Evolutionary conservation across 2,888 invertebrate genomes (phyloP), one percentile per base, ranked within the genome.

Genomic region (Lymantria monacha): DNA sequence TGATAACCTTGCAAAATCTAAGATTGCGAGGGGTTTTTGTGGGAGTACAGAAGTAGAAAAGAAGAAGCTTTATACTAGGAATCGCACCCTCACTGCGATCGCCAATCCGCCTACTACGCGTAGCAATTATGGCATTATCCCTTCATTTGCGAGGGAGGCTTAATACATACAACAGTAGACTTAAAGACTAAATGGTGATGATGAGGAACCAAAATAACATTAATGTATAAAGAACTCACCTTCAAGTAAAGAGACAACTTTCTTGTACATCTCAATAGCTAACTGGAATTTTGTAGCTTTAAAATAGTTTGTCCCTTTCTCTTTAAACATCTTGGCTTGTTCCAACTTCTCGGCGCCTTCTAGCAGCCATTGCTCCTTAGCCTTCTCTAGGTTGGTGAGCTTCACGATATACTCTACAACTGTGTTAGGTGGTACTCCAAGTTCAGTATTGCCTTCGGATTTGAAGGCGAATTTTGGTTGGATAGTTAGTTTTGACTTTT

Each of bases 221-320:
- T n/a, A n/a, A 30, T 30, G 8, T 31, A 12, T n/a, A 43, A 12
- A 10, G 42, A n/a, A 66, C 76, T 76, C 14, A 85, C 89, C 82
- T 48, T 81, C 94, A 53, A 97, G 74, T 63, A 93, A 93, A 0
- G 93, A 87, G 9, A 93, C 83, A 36, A 97, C 94, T 76, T 95
- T 95, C 67, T 95, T 94, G 80, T 99, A 99, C 93, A 97, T 95
- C 79, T 96, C 97, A 44, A 95, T 91, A 0, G 99, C 98, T 63
- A 97, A 71, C 49, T 90, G 84, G 68, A 93, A 95, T 79, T 98
- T 97, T 52, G 92, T 94, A 0, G 92, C 92, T 82, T 97, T 97
- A 74, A 98, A 97, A 79, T 97, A 98, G 44, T 93, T 93, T 0
- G 97, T 98, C 43, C 98, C 99, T 76, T 97, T 98, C 57, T 96